Evolutionary conservation across 2,888 invertebrate genomes (phyloP).

Genomic region (Drosophila neutralis): DNA sequence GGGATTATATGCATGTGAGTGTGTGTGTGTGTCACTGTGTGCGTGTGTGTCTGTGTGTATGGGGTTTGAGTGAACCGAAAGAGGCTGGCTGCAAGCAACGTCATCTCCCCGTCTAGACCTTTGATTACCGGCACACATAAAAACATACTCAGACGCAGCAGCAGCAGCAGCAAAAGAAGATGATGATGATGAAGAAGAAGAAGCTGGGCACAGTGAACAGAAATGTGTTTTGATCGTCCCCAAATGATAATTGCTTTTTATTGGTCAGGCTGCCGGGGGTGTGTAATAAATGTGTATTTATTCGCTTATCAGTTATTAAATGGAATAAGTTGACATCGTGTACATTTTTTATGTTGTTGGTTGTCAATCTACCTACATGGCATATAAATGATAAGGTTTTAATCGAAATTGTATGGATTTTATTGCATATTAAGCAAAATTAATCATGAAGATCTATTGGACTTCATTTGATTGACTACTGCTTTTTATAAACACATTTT

Average conservation of each 20-base stretch:
- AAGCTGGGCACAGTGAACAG: conserved; percentile 41
- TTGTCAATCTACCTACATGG: not conserved
- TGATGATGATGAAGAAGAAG: conserved; percentile 26
- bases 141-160: conserved; percentile 45
- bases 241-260: conserved; percentile 42
- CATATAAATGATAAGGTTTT: conserved; percentile 9
- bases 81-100: conserved; percentile 69
- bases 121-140: conserved; percentile 69
- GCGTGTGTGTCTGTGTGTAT: conserved; percentile 21
- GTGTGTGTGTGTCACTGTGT: conserved; percentile 27
- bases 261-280: conserved; percentile 30
- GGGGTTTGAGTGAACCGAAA: conserved; percentile 45
- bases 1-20: conserved; percentile 59
- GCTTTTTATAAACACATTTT: not conserved
- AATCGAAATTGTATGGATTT: not conserved
- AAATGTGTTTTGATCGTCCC: conserved; percentile 33
- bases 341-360: not conserved
- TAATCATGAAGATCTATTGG: not conserved
- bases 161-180: not conserved
- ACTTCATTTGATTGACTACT: not conserved
- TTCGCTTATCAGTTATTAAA: conserved; percentile 53
- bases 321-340: conserved; percentile 1
- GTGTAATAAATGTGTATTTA: conserved; percentile 33
- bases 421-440: not conserved
- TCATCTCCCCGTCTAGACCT: conserved; percentile 73